Evolutionary conservation across 2,113 vertebrate species (phyloP), one percentile per base, ranked within the genome.

Genomic region (Atrichornis clamosus): DNA sequence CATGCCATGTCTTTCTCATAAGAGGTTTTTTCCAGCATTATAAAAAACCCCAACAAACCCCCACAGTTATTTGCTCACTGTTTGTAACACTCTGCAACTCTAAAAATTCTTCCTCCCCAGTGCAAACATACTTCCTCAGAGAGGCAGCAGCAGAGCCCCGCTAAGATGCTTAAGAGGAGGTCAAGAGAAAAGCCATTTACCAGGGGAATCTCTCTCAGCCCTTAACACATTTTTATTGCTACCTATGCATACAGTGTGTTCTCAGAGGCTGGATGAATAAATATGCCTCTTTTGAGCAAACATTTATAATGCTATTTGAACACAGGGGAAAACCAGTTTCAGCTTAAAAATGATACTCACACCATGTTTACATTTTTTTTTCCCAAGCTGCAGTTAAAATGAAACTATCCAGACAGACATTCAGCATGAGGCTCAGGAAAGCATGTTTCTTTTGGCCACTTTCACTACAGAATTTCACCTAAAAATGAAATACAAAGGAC

Each of bases 381-480:
- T 58, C 76, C 75, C 90, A 91, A 93, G 91, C 93, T 95, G 91
- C 79, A 96, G 89, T 96, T 97, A 96, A 97, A 91, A 96, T 95
- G 96, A 96, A 97, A 97, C 95, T 86, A 87, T 93, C 92, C 95
- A 97, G 96, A 97, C 95, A 95, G 96, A 92, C 93, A 84, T 96
- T 95, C 95, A 93, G 89, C 74, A 73, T 92, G 86, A 97, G 63
- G 68, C 82, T 95, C 3, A 18, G 68, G 80, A 97, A 98, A 94
- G 95, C 82, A 87, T 98, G 96, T 98, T 98, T 98, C 97, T 97
- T 97, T 97, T 98, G 97, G 97, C 97, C 86, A 90, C 83, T 90
- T 85, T 52, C 80, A 82, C 50, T 88, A 58, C 42, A 81, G 82
- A 97, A 95, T 91, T 97, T 97, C 96, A 96, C 91, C 95, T 96